phyloP scores from a whole-genome alignment of 2,888 invertebrate genomes.

The Orthonevra nobilis region DNA sequence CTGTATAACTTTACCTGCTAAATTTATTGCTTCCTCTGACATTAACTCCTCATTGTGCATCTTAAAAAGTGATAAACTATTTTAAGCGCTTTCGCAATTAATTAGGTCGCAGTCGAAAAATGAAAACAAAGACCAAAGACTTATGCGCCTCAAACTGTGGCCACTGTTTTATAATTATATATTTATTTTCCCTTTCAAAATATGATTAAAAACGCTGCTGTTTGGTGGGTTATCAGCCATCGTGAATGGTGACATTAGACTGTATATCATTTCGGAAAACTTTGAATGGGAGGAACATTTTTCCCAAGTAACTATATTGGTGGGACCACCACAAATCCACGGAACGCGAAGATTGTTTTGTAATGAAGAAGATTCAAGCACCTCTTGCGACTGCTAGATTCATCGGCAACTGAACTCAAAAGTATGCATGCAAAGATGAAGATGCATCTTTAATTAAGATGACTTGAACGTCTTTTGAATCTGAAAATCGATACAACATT shows the following conservation, averaged over 20 bases:
- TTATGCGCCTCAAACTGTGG: neutral
- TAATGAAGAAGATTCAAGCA: no score
- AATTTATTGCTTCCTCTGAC: conserved; percentile 8
- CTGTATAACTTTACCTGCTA: neutral
- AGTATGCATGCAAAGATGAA: no score
- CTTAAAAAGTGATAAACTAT: conserved; percentile 5
- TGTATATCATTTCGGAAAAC: conserved; percentile 8
- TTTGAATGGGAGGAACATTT: neutral
- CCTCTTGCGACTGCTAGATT: no score
- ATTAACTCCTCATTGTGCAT: conserved; percentile 1
- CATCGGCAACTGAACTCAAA: no score
- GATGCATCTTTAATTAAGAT: no score
- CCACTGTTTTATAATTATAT: no score
- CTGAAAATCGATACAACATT: no score
- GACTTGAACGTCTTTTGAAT: no score
- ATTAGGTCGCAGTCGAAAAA: conserved; percentile 20
- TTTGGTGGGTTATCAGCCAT: no score
- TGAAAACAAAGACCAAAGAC: neutral
- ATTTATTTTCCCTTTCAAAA: conserved; percentile 6
- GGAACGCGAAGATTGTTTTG: no score
- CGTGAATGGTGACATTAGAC: conserved; percentile 1
- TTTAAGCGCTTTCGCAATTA: conserved; percentile 19
- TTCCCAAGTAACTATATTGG: no score
- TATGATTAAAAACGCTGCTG: neutral
- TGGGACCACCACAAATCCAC: no score